Percentiles rank a stretch among this genome's conserved stretches.
Conservation (phyloP, 2,888 invertebrate genomes). For the Aleiodes testaceus region DNA sequence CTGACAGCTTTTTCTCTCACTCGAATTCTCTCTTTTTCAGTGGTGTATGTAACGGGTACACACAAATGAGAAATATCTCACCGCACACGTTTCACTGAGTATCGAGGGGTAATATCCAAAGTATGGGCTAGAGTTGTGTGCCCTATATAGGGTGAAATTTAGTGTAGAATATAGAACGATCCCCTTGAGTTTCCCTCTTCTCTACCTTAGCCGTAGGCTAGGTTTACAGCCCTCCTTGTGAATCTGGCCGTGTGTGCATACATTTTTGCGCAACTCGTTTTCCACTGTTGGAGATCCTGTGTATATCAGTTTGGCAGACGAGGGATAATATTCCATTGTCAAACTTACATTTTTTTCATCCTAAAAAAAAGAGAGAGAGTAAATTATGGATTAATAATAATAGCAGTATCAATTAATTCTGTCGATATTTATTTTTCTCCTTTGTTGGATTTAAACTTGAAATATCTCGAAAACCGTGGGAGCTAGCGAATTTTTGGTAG, state of each 20-base stretch:
- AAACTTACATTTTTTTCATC: constrained; percentile 24
- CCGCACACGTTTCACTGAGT: constrained; percentile 14
- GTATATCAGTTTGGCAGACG: constrained; percentile 34
- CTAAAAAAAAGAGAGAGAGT: constrained; percentile 55
- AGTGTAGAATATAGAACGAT: constrained; percentile 48
- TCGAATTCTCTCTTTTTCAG: not conserved
- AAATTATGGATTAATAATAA: constrained; percentile 55
- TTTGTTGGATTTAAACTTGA: too few relatives aligned
- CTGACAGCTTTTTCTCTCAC: constrained; percentile 25
- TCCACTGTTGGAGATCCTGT: constrained; percentile 23
- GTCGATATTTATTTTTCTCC: too few relatives aligned
- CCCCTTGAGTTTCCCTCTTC: constrained; percentile 49
- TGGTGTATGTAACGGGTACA: constrained; percentile 24
- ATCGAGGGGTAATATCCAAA: constrained; percentile 23
- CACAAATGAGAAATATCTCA: not conserved
- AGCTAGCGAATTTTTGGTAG: too few relatives aligned
- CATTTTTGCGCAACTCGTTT: constrained; percentile 63
- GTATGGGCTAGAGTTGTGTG: constrained; percentile 40
- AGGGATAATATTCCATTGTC: constrained; percentile 45
- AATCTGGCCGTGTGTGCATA: constrained; percentile 72
- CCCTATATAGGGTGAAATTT: constrained; percentile 55
- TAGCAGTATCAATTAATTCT: not conserved
- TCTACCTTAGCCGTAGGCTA: constrained; percentile 68
- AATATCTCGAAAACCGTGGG: too few relatives aligned
- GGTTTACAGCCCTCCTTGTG: constrained; percentile 73